Evolutionary conservation across 2,113 vertebrate species (phyloP), one percentile per base, ranked within the genome.

Genomic region (Paedocypris sp.): DNA sequence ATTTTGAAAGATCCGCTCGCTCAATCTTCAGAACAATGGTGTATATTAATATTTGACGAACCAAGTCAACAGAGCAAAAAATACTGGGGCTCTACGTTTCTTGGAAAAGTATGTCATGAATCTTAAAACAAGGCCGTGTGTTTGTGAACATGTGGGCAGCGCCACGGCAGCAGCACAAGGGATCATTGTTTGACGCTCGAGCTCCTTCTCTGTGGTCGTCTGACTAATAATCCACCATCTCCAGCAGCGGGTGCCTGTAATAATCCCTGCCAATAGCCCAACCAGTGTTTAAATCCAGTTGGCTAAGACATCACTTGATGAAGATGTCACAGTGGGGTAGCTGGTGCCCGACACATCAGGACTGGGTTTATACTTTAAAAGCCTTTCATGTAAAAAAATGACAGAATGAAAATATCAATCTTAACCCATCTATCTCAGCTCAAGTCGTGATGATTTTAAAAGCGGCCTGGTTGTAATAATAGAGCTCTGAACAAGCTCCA

Each of bases 221-320:
- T 58, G 54, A 58, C 26, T 58, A 58, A 58, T 45, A n/a, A 45
- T 58, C 26, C 25, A 58, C 11, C 54, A 31, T 25, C 26, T 58
- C 38, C 39, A 32, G 39, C 39, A 43, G 25, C 20, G 25, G 32
- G 12, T 1, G 26, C 11, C 39, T 10, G 54, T 18, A 42, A 31
- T 58, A 43, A 31, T 43, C 39, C 33, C 4, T 43, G 26, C 25
- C 54, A 58, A 42, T 18, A 42, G 4, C 3, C 15, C 19, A 35
- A n/a, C 38, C 22, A 16, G 9, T 41, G 15, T 23, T 9, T 29
- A 56, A 42, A n/a, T n/a, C n/a, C n/a, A n/a, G n/a, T n/a, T n/a
- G n/a, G n/a, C n/a, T n/a, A n/a, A n/a, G n/a, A n/a, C n/a, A n/a
- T n/a, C n/a, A n/a, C n/a, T n/a, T n/a, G n/a, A n/a, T n/a, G n/a